Percentiles rank a stretch among this genome's conserved stretches.
Evolutionary conservation across 2,888 invertebrate species (phyloP).

Genomic region (Keiferia lycopersicella): DNA sequence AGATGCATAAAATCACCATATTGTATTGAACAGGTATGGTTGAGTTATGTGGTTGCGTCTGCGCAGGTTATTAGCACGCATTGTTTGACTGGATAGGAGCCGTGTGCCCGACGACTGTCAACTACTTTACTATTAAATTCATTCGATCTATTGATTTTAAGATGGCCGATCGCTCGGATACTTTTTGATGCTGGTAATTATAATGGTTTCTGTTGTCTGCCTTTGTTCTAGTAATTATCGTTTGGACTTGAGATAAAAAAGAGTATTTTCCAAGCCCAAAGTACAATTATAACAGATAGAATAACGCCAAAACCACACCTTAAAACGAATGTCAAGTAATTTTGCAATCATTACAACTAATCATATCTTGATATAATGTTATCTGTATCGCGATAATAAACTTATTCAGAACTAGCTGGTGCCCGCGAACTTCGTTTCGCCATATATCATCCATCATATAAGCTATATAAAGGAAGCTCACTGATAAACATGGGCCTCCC

Average conservation of each 20-base stretch:
- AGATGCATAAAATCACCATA: conserved; percentile 21
- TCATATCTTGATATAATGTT: too few relatives aligned
- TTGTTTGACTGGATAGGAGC: conserved; percentile 63
- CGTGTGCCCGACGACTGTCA: conserved; percentile 37
- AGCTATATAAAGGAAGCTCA: too few relatives aligned
- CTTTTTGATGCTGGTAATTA: not conserved
- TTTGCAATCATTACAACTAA: not conserved
- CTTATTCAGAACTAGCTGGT: too few relatives aligned
- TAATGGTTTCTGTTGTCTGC: not conserved
- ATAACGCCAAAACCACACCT: not conserved
- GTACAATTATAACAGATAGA: too few relatives aligned
- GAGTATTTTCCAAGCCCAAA: too few relatives aligned
- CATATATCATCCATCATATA: too few relatives aligned
- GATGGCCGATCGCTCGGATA: not conserved
- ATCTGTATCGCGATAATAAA: too few relatives aligned
- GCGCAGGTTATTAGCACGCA: conserved; percentile 71
- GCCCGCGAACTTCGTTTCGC: too few relatives aligned
- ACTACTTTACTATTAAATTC: not conserved
- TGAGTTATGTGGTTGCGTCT: conserved; percentile 1
- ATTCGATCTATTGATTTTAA: not conserved
- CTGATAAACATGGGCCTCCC: too few relatives aligned
- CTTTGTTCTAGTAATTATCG: not conserved
- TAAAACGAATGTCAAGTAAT: not conserved
- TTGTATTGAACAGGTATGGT: not conserved
- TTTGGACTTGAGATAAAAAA: too few relatives aligned